Evolutionary conservation across 35 echinoderm and acorn worm species (phyloP).

Genomic region (Lytechinus pictus): DNA sequence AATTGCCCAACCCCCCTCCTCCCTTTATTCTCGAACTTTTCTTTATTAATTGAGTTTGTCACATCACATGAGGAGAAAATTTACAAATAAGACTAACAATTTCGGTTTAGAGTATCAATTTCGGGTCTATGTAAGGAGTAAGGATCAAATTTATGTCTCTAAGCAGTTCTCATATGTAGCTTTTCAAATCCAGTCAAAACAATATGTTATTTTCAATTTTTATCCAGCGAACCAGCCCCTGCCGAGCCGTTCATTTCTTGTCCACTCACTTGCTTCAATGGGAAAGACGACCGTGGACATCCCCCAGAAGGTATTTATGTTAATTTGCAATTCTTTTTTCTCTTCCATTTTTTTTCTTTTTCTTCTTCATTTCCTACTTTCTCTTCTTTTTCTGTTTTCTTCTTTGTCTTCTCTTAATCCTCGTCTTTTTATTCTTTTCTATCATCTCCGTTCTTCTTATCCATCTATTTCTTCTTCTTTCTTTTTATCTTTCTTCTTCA

Average conservation of each 20-base stretch:
- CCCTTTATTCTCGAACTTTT: too few species aligned
- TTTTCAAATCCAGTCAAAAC: too few species aligned
- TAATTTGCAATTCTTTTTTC: neutral
- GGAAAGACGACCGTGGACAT: conserved; percentile 28
- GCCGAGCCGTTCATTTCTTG: conserved; percentile 17
- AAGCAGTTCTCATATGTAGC: too few species aligned
- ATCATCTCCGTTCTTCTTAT: neutral
- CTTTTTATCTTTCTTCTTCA: neutral
- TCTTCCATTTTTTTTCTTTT: too few species aligned
- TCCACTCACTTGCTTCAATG: conserved; percentile 26
- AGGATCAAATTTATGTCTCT: too few species aligned
- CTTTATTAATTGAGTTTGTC: too few species aligned
- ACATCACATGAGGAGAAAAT: too few species aligned
- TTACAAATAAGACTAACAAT: too few species aligned
- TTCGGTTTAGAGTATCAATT: too few species aligned
- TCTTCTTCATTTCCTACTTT: neutral
- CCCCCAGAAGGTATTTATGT: conserved; percentile 26
- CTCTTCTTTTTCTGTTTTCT: neutral
- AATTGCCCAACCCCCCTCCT: too few species aligned
- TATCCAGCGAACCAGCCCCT: neutral
- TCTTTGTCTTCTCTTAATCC: neutral
- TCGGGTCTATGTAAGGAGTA: too few species aligned
- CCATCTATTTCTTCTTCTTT: neutral
- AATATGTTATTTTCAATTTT: neutral
- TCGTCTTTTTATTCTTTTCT: neutral